Conservation (phyloP, 2,888 invertebrate species). For the Chymomyza fuscimana region DNA sequence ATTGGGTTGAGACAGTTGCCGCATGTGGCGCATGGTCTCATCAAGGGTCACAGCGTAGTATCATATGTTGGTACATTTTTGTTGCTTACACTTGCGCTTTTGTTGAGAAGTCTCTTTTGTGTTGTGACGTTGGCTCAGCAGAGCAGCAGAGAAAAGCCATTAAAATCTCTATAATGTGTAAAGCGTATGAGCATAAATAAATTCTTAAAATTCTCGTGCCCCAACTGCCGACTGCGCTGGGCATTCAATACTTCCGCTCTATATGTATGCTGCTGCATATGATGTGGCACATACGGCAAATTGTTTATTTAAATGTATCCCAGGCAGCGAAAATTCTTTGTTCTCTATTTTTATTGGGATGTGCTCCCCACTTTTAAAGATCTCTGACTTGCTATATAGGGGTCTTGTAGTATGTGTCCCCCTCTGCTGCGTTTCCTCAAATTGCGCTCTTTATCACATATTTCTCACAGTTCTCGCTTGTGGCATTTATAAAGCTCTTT, state of each 20-base stretch:
- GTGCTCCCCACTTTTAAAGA: background rate
- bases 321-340: constrained; percentile 3
- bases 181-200: background rate
- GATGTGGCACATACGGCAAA: constrained; percentile 55
- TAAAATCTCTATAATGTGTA: background rate
- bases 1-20: background rate
- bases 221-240: background rate
- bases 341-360: background rate
- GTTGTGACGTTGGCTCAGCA: too few relatives aligned
- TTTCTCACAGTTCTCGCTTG: constrained; percentile 8
- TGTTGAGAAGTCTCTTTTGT: constrained; percentile 16
- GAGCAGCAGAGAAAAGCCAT: background rate
- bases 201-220: background rate
- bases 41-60: background rate
- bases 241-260: background rate
- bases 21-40: constrained; percentile 2
- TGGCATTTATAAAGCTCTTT: background rate
- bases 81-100: constrained; percentile 67
- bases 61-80: constrained; percentile 11
- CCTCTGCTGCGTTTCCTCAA: background rate
- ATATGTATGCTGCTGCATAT: constrained; percentile 17
- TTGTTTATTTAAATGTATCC: constrained; percentile 45
- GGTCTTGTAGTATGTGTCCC: background rate
- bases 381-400: background rate
- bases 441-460: background rate